Base-by-base conservation (phyloP, 2,113 vertebrate genomes). In the Eulemur rufifrons region DNA sequence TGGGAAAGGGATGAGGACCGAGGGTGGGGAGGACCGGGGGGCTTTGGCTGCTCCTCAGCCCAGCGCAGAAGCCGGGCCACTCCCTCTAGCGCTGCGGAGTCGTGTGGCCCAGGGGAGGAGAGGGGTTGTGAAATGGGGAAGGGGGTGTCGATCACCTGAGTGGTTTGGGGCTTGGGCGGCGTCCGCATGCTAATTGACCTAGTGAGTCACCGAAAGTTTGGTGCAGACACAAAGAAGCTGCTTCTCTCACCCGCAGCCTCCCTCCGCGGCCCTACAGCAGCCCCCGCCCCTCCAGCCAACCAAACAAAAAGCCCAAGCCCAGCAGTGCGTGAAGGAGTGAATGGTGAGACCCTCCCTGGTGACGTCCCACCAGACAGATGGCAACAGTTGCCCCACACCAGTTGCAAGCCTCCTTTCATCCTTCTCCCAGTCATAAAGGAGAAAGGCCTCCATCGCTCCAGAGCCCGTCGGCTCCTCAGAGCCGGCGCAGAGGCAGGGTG, bases 281-380 rank as follows among this genome's bases (percentile, higher is more conserved):
- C 95, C 76, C 95, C 64, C 64, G 8, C 76, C 23, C 56, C 52
- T 54, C 50, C 91, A 45, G 92, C 42, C 90, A 25, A 9, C 32
- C 91, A 92, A 94, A 98, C 98, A 98, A 98, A 98, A 98, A 98
- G 98, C 96, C 92, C 23, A 69, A 95, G 98, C 98, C 97, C 96
- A 98, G 96, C 29, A 39, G 93, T 56, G 98, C 98, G 6, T 98
- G 98, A 98, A 98, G 89, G 94, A 97, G 93, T 95, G 97, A 96
- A 98, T 91, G 82, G 93, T 91, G 59, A 97, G 97, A 63, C 92
- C 39, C 47, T 93, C 86, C 97, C 86, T 50, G 32, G 89, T 91
- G 66, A 95, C 20, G 2, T 89, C 97, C 91, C 97, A 92, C 52
- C 87, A 91, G 97, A 97, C 98, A 99, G 98, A 98, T 98, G 98